Evolutionary conservation across 2,797 vertebrate species (phyloP).

Genomic region (Pogonophryne albipinna): DNA sequence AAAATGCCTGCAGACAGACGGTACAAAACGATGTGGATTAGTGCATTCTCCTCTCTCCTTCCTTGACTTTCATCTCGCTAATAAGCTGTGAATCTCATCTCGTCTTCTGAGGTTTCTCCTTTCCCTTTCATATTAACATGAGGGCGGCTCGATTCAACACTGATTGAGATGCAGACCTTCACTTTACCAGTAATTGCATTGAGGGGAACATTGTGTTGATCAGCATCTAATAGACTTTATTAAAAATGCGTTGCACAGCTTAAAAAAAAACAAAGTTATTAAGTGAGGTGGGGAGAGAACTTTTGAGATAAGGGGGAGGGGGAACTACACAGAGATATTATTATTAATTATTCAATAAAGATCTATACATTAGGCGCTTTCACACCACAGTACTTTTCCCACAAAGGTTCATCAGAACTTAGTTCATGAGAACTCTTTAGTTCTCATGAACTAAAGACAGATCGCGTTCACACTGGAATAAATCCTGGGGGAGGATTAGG

Average conservation of each 20-base stretch:
- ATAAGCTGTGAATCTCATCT: constrained; percentile 71
- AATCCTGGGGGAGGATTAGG: too few relatives aligned
- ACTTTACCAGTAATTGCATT: constrained; percentile 63
- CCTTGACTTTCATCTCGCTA: constrained; percentile 75
- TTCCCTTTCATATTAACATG: constrained; percentile 59
- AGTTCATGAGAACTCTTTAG: too few relatives aligned
- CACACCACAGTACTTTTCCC: too few relatives aligned
- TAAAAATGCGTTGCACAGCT: constrained; percentile 50
- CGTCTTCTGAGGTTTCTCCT: constrained; percentile 61
- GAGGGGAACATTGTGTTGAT: constrained; percentile 61
- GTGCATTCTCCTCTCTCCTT: constrained; percentile 62
- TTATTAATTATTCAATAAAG: constrained; percentile 19
- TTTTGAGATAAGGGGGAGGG: constrained; percentile 1
- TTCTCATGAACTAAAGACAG: too few relatives aligned
- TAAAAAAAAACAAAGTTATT: constrained; percentile 23
- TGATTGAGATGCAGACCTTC: constrained; percentile 65
- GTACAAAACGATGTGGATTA: constrained; percentile 76
- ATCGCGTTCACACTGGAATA: too few relatives aligned
- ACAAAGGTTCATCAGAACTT: too few relatives aligned
- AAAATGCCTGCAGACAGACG: constrained; percentile 69
- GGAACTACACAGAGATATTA: not conserved
- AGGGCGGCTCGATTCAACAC: constrained; percentile 28
- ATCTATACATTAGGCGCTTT: not conserved
- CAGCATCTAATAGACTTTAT: constrained; percentile 56
- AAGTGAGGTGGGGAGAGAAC: constrained; percentile 16